phyloP scores from a whole-genome alignment of 2,113 vertebrate genomes.

The Dicentrarchus labrax region DNA sequence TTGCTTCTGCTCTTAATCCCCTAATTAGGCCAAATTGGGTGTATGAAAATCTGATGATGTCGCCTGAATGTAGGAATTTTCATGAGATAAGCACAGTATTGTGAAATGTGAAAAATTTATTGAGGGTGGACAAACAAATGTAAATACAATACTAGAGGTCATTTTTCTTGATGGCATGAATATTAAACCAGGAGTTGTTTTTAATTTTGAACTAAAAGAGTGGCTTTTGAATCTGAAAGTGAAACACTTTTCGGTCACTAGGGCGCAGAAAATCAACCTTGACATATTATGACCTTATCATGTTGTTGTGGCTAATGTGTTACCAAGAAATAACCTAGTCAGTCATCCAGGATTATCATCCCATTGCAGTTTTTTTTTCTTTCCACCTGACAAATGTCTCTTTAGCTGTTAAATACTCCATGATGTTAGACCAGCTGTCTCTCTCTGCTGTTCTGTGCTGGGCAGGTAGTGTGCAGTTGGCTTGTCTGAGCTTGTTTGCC shows the following conservation, averaged over 20 bases:
- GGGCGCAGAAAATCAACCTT: background rate
- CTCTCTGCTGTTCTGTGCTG: background rate
- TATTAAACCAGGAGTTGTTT: too few species aligned
- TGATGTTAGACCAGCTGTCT: background rate
- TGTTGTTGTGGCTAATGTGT: background rate
- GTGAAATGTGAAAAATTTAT: background rate
- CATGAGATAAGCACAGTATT: slow-evolving; percentile 6
- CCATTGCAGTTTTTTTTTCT: background rate
- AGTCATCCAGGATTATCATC: background rate
- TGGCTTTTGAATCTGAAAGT: background rate
- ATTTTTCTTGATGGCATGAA: background rate
- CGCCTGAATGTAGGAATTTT: slow-evolving; percentile 1
- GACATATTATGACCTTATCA: background rate
- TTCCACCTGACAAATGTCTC: background rate
- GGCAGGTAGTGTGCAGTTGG: background rate
- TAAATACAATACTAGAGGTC: background rate
- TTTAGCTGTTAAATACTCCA: background rate
- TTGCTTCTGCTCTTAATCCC: slow-evolving; percentile 43
- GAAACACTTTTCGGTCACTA: background rate
- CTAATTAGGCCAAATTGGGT: slow-evolving; percentile 28
- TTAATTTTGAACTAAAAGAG: background rate
- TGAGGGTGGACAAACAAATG: background rate
- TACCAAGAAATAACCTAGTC: background rate
- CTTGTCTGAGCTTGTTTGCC: background rate
- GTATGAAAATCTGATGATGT: slow-evolving; percentile 17